Percentiles rank a stretch among this genome's conserved stretches.
phyloP scores from a whole-genome alignment of 64 coral and sea anemone genomes.

The Stichodactyla mertensii region DNA sequence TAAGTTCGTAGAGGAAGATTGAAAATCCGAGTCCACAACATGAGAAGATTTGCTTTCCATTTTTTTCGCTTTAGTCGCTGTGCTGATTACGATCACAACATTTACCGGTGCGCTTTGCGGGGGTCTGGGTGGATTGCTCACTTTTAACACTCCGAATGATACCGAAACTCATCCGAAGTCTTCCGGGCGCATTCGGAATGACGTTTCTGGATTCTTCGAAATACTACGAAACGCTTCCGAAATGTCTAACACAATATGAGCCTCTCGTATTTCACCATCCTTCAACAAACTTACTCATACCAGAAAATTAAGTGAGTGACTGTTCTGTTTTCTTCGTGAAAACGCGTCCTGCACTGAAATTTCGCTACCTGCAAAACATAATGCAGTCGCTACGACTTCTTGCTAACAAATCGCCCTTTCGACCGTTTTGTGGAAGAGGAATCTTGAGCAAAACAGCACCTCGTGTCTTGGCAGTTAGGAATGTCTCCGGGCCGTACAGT shows the following conservation, averaged over 20 bases:
- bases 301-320: neutral
- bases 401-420: neutral
- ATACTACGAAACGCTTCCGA: neutral
- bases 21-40: slow-evolving; percentile 66
- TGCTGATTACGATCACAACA: slow-evolving; percentile 19
- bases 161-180: neutral
- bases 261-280: neutral
- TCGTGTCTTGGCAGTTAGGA: neutral
- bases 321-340: neutral
- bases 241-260: neutral
- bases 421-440: neutral
- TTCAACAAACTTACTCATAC: neutral
- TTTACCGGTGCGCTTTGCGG: slow-evolving; percentile 29
- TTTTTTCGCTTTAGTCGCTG: neutral
- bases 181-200: neutral
- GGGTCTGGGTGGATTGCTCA: slow-evolving; percentile 32
- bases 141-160: neutral
- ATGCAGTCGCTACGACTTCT: slow-evolving; percentile 5
- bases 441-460: neutral
- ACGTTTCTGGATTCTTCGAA: neutral
- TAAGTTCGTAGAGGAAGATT: slow-evolving; percentile 79
- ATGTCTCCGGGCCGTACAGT: slow-evolving; percentile 43
- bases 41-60: slow-evolving; percentile 23
- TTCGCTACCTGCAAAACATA: neutral
- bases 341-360: neutral